A percentile compares a stretch with the other conserved stretches of the same genome.
Conservation (phyloP, 2,113 vertebrate species). For the Phoxinus phoxinus region DNA sequence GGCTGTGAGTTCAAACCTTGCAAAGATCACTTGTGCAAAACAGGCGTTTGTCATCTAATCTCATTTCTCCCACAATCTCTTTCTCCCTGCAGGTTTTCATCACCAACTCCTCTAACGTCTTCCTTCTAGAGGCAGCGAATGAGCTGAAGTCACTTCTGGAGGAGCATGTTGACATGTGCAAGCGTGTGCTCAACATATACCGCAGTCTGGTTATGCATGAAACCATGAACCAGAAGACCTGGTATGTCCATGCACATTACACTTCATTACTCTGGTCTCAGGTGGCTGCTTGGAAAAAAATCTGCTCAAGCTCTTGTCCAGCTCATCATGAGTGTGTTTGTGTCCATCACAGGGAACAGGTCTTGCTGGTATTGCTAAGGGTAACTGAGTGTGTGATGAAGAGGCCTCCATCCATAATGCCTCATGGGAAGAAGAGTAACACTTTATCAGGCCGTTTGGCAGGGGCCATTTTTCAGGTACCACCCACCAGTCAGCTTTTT, state of each 20-base stretch:
- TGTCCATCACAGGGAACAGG: constrained; percentile 87
- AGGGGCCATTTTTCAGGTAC: constrained; percentile 95
- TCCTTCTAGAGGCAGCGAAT: constrained; percentile 95
- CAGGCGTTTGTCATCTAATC: not conserved
- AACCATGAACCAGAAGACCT: constrained; percentile 98
- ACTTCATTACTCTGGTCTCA: not conserved
- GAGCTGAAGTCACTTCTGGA: constrained; percentile 93
- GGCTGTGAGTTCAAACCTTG: not conserved
- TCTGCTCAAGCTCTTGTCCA: no score
- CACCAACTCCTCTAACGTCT: constrained; percentile 96
- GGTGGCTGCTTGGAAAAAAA: not conserved
- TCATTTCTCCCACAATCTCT: not conserved
- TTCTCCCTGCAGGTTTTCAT: constrained; percentile 86
- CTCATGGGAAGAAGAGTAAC: constrained; percentile 89
- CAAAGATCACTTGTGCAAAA: not conserved
- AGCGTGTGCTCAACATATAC: constrained; percentile 98
- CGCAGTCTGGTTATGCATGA: constrained; percentile 98
- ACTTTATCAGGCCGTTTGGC: constrained; percentile 94
- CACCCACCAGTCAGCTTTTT: not conserved
- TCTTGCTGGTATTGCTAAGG: constrained; percentile 92
- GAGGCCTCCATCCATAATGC: constrained; percentile 91
- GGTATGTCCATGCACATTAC: constrained; percentile 75
- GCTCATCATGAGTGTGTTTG: constrained; percentile 47
- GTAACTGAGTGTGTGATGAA: constrained; percentile 98
- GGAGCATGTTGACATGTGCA: constrained; percentile 98